Conservation (phyloP, 35 echinoderm and acorn worm genomes). For the Lytechinus variegatus region DNA sequence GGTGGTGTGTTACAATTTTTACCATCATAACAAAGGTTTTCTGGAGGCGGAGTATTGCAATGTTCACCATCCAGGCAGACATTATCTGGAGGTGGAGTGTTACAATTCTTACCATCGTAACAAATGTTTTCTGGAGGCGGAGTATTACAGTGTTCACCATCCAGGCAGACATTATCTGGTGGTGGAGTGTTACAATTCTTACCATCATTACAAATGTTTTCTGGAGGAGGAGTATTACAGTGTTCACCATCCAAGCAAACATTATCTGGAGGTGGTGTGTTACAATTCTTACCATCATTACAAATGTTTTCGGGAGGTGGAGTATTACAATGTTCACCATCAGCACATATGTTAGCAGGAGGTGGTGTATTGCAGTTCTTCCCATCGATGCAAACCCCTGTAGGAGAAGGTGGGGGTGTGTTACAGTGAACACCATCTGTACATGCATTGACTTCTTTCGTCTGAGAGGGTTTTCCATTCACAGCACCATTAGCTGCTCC, state of each 20-base stretch:
- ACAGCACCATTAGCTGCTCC: slow-evolving; percentile 76
- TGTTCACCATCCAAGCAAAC: slow-evolving; percentile 64
- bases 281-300: slow-evolving; percentile 64
- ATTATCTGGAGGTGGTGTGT: slow-evolving; percentile 68
- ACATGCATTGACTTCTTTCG: slow-evolving; percentile 57
- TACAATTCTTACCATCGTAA: slow-evolving; percentile 74
- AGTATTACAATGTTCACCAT: slow-evolving; percentile 85
- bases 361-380: slow-evolving; percentile 76
- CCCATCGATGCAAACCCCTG: slow-evolving; percentile 73
- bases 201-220: slow-evolving; percentile 72
- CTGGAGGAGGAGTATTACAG: slow-evolving; percentile 82
- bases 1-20: slow-evolving; percentile 79
- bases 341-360: slow-evolving; percentile 66
- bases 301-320: slow-evolving; percentile 49
- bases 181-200: slow-evolving; percentile 86
- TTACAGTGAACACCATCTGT: slow-evolving; percentile 80
- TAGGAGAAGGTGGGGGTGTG: slow-evolving; percentile 82
- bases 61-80: slow-evolving; percentile 74
- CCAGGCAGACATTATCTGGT: slow-evolving; percentile 62
- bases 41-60: slow-evolving; percentile 81
- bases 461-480: slow-evolving; percentile 62
- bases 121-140: slow-evolving; percentile 68
- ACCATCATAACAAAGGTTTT: slow-evolving; percentile 71
- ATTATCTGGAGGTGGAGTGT: slow-evolving; percentile 78
- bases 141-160: slow-evolving; percentile 73